These are phyloP conservation scores for Protomyctophum bolini DNA, from an alignment of 2,113 vertebrate species.

Conservation along the genomic window DNA sequence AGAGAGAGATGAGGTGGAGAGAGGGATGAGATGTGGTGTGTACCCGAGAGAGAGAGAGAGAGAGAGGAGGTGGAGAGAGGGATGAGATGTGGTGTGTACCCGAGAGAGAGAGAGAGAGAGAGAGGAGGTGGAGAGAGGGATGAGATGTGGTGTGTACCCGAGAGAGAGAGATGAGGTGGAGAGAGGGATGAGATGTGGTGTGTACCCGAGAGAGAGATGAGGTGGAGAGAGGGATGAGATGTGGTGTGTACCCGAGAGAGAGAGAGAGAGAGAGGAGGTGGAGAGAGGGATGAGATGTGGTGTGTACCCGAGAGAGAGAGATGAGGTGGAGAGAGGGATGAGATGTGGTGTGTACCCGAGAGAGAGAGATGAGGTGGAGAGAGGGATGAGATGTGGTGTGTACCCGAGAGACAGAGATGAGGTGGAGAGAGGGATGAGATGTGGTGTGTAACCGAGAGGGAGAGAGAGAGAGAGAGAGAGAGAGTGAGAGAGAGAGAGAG, in stretches of 20 bases:
- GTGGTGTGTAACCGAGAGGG: no score
- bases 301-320: conserved; percentile 35
- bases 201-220: conserved; percentile 60
- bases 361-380: no score
- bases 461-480: conserved; percentile 39
- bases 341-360: background rate
- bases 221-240: conserved; percentile 72
- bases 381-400: no score
- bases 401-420: conserved; percentile 41
- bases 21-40: conserved; percentile 26
- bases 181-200: background rate
- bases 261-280: conserved; percentile 60
- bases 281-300: no score
- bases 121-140: conserved; percentile 14
- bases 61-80: conserved; percentile 49
- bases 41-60: conserved; percentile 42
- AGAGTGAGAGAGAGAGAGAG: background rate
- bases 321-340: background rate
- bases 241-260: conserved; percentile 43
- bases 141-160: no score
- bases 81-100: conserved; percentile 7
- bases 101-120: conserved; percentile 25
- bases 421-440: conserved; percentile 55
- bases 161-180: background rate
- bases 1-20: conserved; percentile 31